Base-by-base conservation (phyloP, 2,113 vertebrate species). In the Spizaetus ornatus region DNA sequence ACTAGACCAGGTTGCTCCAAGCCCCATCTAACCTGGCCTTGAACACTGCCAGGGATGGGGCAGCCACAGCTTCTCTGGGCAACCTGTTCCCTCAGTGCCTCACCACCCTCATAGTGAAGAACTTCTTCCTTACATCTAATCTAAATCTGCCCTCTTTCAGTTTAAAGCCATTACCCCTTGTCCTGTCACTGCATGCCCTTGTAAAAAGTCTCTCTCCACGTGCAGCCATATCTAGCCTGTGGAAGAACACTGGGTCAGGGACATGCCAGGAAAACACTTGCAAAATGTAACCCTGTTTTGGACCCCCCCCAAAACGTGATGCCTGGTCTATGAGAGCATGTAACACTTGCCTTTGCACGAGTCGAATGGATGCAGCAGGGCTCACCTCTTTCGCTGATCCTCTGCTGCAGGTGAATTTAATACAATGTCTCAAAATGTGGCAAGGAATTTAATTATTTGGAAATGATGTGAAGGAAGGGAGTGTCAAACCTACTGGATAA, bases 381-480 rank as follows among this genome's bases (percentile, higher is more conserved):
- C 31, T 73, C 62, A 36, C 25, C 36, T 52, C 17, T 59, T 25
- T 23, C 3, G 3, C 69, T 34, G 6, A 52, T 61, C 38, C 48
- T 50, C 47, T 16, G 32, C 65, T 23, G 47, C 26, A 72, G 89
- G 61, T 71, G 66, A 86, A 82, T 88, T 88, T 38, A 76, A 88
- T 42, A 56, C 84, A 47, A 43, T 3, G 4, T 15, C 67, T 94
- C 9, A 0, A 74, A 94, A 70, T 6, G 29, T 42, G 58, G 38
- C 74, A 59, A 58, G 74, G 53, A 82, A 86, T 95, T 82, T 77
- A 95, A 96, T 93, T 96, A 93, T 89, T 96, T 88, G 82, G 84
- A 92, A 90, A 88, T 15, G 12, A 87, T 82, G 67, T 70, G 91
- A 58, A 87, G 50, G 88, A 94, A 96, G 87, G 76, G 92, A 77